A percentile compares a stretch with the other conserved stretches of the same genome.
These are phyloP conservation scores for Danaus plexippus DNA, from an alignment of 1,140 invertebrate genomes.

Conservation along the genomic window DNA sequence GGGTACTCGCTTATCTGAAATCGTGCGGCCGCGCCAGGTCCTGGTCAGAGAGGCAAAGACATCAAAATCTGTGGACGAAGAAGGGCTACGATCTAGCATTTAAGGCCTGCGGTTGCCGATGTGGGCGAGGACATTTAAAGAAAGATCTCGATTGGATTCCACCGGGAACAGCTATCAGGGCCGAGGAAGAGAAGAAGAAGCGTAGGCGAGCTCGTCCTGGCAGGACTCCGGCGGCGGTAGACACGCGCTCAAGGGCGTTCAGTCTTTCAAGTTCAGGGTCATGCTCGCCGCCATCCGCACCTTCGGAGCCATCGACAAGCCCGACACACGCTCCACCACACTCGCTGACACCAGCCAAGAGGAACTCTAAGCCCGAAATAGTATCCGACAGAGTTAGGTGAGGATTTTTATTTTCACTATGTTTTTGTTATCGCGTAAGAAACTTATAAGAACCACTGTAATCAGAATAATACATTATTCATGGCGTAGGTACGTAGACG, in stretches of 20 bases:
- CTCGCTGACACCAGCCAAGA: constrained; percentile 74
- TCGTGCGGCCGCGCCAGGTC: constrained; percentile 90
- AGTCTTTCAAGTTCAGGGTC: constrained; percentile 77
- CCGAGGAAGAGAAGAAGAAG: constrained; percentile 82
- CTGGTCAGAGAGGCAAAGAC: constrained; percentile 94
- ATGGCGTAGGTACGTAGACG: constrained; percentile 22
- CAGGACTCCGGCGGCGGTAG: constrained; percentile 78
- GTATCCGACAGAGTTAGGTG: constrained; percentile 85
- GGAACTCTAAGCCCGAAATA: constrained; percentile 84
- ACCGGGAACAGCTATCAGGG: constrained; percentile 70
- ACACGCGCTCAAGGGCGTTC: constrained; percentile 79
- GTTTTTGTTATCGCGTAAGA: too few species aligned
- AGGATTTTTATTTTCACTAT: constrained; percentile 37
- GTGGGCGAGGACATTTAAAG: constrained; percentile 91
- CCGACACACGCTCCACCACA: constrained; percentile 68
- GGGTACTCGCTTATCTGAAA: constrained; percentile 89
- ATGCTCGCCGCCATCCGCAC: constrained; percentile 63
- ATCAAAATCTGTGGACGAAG: constrained; percentile 97
- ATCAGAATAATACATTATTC: constrained; percentile 8
- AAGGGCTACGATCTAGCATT: constrained; percentile 96
- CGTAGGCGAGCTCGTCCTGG: constrained; percentile 76
- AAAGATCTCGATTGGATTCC: constrained; percentile 95
- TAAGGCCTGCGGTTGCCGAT: constrained; percentile 89
- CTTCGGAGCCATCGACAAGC: constrained; percentile 61
- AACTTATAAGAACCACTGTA: too few species aligned